These are phyloP conservation scores for Leucopsar rothschildi DNA, from an alignment of 2,113 vertebrate genomes.

Conservation along the genomic window DNA sequence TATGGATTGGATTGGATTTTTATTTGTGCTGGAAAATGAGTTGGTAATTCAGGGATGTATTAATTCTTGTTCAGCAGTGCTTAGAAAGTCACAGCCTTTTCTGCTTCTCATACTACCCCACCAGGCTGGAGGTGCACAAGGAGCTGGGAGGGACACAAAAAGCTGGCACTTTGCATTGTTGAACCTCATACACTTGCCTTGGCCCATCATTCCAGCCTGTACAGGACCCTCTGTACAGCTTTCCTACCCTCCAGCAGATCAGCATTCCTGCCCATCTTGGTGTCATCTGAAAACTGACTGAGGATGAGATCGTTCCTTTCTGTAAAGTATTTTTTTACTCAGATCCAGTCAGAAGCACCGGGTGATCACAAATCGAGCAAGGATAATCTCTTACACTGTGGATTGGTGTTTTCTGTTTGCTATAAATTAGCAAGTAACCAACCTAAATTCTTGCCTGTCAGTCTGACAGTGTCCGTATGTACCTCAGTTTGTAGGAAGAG, in stretches of 20 bases:
- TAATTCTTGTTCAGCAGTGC: background rate
- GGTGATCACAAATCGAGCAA: background rate
- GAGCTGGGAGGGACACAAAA: background rate
- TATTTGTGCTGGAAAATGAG: background rate
- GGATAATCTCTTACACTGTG: background rate
- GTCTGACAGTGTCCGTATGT: background rate
- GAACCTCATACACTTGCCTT: background rate
- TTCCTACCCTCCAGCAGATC: background rate
- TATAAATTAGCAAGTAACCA: background rate
- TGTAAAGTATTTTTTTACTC: background rate
- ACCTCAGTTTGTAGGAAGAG: background rate
- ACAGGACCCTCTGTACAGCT: background rate
- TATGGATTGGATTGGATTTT: background rate
- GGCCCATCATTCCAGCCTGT: background rate
- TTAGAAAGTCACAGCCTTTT: background rate
- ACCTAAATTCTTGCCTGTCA: background rate
- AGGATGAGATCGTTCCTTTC: background rate
- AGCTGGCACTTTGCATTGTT: background rate
- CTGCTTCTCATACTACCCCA: background rate
- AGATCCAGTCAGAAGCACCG: background rate
- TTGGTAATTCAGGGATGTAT: background rate
- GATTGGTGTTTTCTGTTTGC: background rate
- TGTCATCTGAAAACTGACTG: background rate
- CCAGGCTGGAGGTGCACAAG: background rate
- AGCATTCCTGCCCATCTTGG: background rate